phyloP scores from a whole-genome alignment of 2,888 invertebrate genomes.

The Rotaria macrura region DNA sequence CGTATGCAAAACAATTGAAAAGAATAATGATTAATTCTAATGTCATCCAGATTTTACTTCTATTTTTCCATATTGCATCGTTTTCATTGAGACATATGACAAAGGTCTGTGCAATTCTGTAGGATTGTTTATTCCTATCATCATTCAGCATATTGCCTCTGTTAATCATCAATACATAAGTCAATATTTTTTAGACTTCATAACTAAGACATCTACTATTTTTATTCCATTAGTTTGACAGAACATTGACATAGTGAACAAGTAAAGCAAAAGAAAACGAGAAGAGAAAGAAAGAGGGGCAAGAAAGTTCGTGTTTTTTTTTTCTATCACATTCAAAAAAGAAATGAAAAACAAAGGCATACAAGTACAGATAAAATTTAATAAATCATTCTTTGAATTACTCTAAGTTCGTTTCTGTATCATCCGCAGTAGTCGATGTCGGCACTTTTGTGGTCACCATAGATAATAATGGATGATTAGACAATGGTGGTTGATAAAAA shows the following conservation, averaged over 20 bases:
- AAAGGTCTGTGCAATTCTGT: not conserved
- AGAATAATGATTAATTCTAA: not conserved
- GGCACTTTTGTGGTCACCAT: not conserved
- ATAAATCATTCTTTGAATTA: not conserved
- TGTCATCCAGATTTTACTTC: not conserved
- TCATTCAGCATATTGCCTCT: not conserved
- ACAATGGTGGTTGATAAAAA: not conserved
- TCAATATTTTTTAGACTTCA: not conserved
- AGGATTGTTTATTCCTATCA: too few species aligned
- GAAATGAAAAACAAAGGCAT: not conserved
- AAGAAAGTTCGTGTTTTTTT: too few species aligned
- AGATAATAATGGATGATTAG: not conserved
- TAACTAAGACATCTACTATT: not conserved
- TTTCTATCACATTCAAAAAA: not conserved
- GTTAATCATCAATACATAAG: not conserved
- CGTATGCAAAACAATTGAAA: not conserved
- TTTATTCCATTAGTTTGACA: constrained; percentile 8
- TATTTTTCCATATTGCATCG: not conserved
- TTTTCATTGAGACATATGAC: not conserved
- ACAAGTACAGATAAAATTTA: not conserved
- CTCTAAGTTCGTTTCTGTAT: not conserved
- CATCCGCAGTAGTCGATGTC: not conserved
- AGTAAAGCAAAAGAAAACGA: not conserved
- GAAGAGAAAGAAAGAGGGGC: too few species aligned
- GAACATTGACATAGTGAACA: not conserved